Base-by-base conservation (phyloP, 2,888 invertebrate genomes). In the Kryphioiulus occultus region DNA sequence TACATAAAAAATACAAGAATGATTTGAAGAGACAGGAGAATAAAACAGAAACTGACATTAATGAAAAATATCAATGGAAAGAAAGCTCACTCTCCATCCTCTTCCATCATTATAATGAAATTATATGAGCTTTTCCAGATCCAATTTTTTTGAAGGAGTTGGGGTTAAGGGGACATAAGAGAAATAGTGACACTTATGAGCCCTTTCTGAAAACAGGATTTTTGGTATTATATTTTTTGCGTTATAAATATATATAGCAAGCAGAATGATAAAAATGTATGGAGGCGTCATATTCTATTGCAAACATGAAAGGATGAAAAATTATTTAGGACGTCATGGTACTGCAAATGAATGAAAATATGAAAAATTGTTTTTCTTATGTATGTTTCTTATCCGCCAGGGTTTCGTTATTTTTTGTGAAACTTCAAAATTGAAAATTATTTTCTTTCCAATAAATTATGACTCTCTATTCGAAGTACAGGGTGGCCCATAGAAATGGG, bases 61-160 rank as follows among this genome's bases (percentile, higher is more conserved):
- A 68, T 5, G n/a, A 59, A 59, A 59, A n/a, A n/a, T n/a, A 59
- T 7, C 7, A 19, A 59, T 19, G n/a, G 0, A 59, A 59, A 59
- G 0, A 59, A 59, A n/a, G 68, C 26, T 26, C 68, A 68, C 22
- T 68, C 26, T 26, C 26, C 68, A 9, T 26, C 68, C 26, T 68
- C 22, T n/a, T 68, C 68, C 68, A 26, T 59, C 59, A 59, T 59
- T 59, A 59, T 59, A 59, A 59, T 59, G 22, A 59, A 59, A 59
- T 59, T 22, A 59, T 59, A 22, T n/a, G 4, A 68, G 26, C 26
- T n/a, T 9, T 68, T 68, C 26, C 26, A 68, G 68, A 68, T 68
- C 68, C 26, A 68, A 68, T 68, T 26, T 26, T 68, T 53, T 68
- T 68, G 68, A 68, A n/a, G 26, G n/a, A n/a, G 68, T 59, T 22